Conservation (phyloP, 2,113 vertebrate species). For the Bambusicola thoracicus region DNA sequence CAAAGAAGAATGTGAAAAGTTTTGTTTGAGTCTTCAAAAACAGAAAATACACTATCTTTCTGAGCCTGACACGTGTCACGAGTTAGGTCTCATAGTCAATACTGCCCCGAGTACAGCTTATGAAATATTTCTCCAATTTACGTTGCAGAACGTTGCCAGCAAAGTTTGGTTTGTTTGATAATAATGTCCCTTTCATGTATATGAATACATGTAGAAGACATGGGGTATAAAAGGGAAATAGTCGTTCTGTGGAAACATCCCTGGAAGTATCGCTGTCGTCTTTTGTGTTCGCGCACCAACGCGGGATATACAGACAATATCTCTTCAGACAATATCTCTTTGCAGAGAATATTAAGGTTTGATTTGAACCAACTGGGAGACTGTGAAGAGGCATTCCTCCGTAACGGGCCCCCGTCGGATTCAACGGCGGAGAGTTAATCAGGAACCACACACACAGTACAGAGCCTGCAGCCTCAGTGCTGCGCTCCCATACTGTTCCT, state of each 20-base stretch:
- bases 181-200: slow-evolving; percentile 23
- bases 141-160: slow-evolving; percentile 61
- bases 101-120: slow-evolving; percentile 37
- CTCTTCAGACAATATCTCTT: background rate
- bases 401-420: background rate
- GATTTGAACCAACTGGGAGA: slow-evolving; percentile 28
- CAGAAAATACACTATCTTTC: slow-evolving; percentile 75
- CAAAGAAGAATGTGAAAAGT: slow-evolving; percentile 88
- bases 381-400: slow-evolving; percentile 26
- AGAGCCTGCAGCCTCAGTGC: background rate
- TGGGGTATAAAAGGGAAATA: background rate
- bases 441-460: background rate
- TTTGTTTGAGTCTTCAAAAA: slow-evolving; percentile 85
- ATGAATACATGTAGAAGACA: slow-evolving; percentile 17
- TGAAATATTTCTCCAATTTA: slow-evolving; percentile 62
- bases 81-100: slow-evolving; percentile 60
- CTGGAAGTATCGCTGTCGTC: background rate
- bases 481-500: background rate
- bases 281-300: background rate
- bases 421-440: slow-evolving; percentile 3
- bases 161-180: slow-evolving; percentile 60
- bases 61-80: slow-evolving; percentile 69
- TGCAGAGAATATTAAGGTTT: slow-evolving; percentile 34
- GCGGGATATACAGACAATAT: background rate
- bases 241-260: background rate